A percentile compares a stretch with the other conserved stretches of the same genome.
phyloP scores from a whole-genome alignment of 2,113 vertebrate species.

The Gymnocephalus cernua region DNA sequence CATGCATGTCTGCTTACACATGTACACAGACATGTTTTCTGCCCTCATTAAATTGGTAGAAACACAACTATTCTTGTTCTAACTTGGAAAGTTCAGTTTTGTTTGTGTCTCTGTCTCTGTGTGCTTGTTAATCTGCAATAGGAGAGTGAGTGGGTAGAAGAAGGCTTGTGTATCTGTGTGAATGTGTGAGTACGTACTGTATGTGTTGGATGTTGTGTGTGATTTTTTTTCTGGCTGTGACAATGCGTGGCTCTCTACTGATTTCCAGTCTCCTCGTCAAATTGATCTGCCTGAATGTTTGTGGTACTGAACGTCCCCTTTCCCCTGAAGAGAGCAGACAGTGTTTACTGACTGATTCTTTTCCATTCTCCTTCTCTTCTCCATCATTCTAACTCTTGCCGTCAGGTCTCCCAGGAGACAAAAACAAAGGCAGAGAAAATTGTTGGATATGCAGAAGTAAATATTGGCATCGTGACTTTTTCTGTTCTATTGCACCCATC shows the following conservation, averaged over 20 bases:
- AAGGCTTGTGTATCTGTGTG: constrained; percentile 9
- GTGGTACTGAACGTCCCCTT: constrained; percentile 42
- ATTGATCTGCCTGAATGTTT: constrained; percentile 62
- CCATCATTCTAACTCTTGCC: constrained; percentile 29
- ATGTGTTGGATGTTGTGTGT: not conserved
- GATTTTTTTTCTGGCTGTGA: constrained; percentile 38
- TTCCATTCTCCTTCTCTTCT: constrained; percentile 19
- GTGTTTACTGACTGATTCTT: constrained; percentile 33
- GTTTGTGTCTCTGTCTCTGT: constrained; percentile 24
- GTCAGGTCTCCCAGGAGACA: constrained; percentile 29
- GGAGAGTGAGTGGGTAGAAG: constrained; percentile 45
- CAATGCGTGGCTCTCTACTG: not conserved
- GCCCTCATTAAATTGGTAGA: constrained; percentile 24
- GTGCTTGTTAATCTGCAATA: constrained; percentile 43
- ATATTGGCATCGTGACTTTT: constrained; percentile 16
- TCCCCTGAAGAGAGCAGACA: constrained; percentile 38
- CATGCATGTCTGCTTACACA: not conserved
- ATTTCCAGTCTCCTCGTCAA: constrained; percentile 54
- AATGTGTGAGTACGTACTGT: not conserved
- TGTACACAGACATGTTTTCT: not conserved
- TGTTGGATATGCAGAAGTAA: constrained; percentile 19
- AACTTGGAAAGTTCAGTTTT: constrained; percentile 39
- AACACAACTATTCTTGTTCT: constrained; percentile 12
- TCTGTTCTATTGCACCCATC: not conserved
- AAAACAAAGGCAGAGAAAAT: constrained; percentile 42